Conservation (phyloP, 2,888 invertebrate genomes). For the Linhomoeus sp. region DNA sequence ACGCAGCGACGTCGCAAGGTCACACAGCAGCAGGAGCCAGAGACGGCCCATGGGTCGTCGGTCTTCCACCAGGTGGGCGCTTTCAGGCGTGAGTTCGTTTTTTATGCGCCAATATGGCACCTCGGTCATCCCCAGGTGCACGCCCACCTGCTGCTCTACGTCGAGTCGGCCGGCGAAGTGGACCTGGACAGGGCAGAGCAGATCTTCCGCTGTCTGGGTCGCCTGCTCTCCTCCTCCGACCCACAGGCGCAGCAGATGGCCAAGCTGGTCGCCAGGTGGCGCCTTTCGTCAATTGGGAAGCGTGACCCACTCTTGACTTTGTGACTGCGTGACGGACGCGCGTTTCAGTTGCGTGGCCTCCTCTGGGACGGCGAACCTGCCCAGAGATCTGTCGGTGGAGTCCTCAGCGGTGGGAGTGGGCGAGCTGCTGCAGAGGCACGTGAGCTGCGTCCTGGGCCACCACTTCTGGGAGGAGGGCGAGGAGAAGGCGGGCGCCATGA, state of each 20-base stretch:
- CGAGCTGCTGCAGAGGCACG: slow-evolving; percentile 48
- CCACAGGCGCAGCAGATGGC: not conserved
- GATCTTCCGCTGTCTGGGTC: not conserved
- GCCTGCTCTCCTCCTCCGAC: not conserved
- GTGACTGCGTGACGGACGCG: no score
- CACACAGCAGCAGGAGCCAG: no score
- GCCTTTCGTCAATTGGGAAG: no score
- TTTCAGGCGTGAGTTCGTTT: no score
- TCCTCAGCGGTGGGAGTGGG: slow-evolving; percentile 28
- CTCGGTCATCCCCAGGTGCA: slow-evolving; percentile 41
- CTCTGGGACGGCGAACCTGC: slow-evolving; percentile 10
- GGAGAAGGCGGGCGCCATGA: slow-evolving; percentile 44
- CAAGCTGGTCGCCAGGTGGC: not conserved
- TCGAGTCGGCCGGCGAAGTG: slow-evolving; percentile 16
- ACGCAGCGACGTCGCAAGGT: no score
- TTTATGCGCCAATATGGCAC: not conserved
- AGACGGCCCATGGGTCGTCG: no score
- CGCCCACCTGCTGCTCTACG: slow-evolving; percentile 60
- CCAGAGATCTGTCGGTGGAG: not conserved
- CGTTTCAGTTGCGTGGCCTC: slow-evolving; percentile 16
- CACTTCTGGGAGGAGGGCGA: slow-evolving; percentile 25
- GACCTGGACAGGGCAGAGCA: slow-evolving; percentile 7
- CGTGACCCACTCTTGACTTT: no score
- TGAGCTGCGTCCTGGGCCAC: slow-evolving; percentile 52
- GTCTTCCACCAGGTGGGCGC: no score